Conservation (phyloP, 2,113 vertebrate species). For the Ivindomyrus marchei region DNA sequence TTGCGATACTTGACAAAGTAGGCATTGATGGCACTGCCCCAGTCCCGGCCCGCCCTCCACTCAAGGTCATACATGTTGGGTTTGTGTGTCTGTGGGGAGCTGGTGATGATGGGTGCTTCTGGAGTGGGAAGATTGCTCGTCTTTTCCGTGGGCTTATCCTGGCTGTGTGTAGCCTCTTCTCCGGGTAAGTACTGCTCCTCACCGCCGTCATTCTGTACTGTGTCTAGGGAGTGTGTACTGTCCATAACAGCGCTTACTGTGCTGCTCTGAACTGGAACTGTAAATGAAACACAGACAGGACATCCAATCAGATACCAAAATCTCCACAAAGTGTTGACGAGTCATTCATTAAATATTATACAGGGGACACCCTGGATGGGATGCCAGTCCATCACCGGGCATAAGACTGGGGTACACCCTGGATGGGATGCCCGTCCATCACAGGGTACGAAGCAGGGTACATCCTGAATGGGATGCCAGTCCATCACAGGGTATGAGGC, state of each 20-base stretch:
- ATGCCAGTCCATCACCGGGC: not conserved
- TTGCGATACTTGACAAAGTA: conserved; percentile 97
- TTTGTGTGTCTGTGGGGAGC: conserved; percentile 82
- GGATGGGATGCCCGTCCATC: too few relatives aligned
- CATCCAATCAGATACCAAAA: not conserved
- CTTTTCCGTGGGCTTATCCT: conserved; percentile 35
- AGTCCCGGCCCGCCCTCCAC: conserved; percentile 79
- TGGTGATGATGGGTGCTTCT: conserved; percentile 89
- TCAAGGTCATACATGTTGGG: conserved; percentile 77
- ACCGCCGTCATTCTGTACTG: conserved; percentile 62
- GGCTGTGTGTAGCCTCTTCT: conserved; percentile 11
- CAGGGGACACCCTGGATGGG: not conserved
- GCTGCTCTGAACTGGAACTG: conserved; percentile 55
- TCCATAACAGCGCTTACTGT: conserved; percentile 28
- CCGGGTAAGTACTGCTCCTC: conserved; percentile 32
- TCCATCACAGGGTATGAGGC: too few relatives aligned
- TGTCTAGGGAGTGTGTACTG: conserved; percentile 40
- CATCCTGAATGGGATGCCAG: too few relatives aligned
- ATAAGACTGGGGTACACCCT: too few relatives aligned
- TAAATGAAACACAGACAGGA: conserved; percentile 4
- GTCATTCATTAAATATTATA: not conserved
- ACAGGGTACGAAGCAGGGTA: too few relatives aligned
- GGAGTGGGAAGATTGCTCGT: conserved; percentile 54
- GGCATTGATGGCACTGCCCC: conserved; percentile 78
- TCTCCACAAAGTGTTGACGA: not conserved